Base-by-base conservation (phyloP, 1,140 invertebrate species). In the Cephus cinctus region DNA sequence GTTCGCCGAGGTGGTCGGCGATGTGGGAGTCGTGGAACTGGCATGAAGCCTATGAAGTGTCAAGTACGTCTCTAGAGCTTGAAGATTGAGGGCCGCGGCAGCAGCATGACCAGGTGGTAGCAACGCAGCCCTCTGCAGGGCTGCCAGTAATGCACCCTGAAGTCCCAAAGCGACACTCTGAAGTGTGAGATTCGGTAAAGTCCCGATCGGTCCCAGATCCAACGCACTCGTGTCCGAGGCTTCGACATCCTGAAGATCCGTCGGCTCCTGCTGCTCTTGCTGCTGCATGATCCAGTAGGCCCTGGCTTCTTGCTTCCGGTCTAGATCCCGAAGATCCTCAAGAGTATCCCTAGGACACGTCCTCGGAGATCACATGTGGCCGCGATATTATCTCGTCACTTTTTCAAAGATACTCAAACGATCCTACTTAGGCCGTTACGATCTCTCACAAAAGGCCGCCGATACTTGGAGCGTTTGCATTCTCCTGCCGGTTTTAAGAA, bases 31-130 rank as follows among this genome's bases (percentile, higher is more conserved):
- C 27, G 39, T 15, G 42, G 39, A 21, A 40, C 62, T 72, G 1
- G 67, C 69, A 31, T 75, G 73, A 16, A 91, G 75, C 47, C 88
- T 80, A 71, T 91, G 88, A 23, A 90, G 73, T 9, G 88, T 87
- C 63, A 90, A 77, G 73, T 90, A 91, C 19, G 88, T 90, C 74
- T 92, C 88, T 23, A 92, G 67, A 2, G 88, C 89, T 73, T 91
- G 89, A 4, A 90, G 76, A 70, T 90, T 90, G 3, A 91, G 73
- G 0, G 89, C 88, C 4, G 87, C 86, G 1, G 87, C 87, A 2
- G 87, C 86, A 1, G 88, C 85, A 1, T 87, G 88, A 52, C 88
- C 87, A 0, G 86, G 84, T 0, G 88, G 86, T 43, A 91, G 65
- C 4, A 90, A 69, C 0, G 87, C 87, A 0, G 86, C 86, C 60